Base-by-base conservation (phyloP, 2,113 vertebrate genomes). In the Spea multiplicata region DNA sequence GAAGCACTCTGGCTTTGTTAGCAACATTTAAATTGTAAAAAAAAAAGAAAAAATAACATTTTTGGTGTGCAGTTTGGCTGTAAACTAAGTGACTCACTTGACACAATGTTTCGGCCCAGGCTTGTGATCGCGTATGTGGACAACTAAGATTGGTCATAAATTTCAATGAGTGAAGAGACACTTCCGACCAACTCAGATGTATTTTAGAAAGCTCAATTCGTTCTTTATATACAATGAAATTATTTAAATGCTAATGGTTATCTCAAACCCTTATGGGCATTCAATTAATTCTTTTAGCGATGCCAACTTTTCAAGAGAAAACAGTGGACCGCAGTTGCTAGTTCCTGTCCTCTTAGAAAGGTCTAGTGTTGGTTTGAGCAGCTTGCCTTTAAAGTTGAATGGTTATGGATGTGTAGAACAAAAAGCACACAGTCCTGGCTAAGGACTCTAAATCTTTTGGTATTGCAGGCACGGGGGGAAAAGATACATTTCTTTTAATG, bases 261-360 rank as follows among this genome's bases (percentile, higher is more conserved):
- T 72, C 72, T 78, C 76, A 72, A 69, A 55, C 59, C 69, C 48
- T 55, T 47, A 78, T 78, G 65, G 76, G 50, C 52, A 74, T 10
- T 65, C 16, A 44, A 50, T 67, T 12, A 49, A 68, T 67, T 64
- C 64, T 68, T 74, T 80, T 65, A 74, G 78, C 44, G 61, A 44
- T 46, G 16, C 64, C 46, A 30, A 73, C 53, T 71, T 80, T 71
- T 50, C 68, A 61, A 67, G 45, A 14, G 30, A 17, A 61, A 67
- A 80, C 78, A 80, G 78, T 74, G 70, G 53, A 50, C 78, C 78
- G 61, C 64, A 80, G 78, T 80, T 74, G 71, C 50, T n/a, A 61
- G 71, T 59, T 80, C 78, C 64, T 61, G 52, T 50, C 45, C 12
- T 73, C 30, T 67, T 52, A 73, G 50, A 80, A 74, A 52, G 71